phyloP scores from a whole-genome alignment of 1,140 invertebrate genomes.

The Antheraea mylitta region DNA sequence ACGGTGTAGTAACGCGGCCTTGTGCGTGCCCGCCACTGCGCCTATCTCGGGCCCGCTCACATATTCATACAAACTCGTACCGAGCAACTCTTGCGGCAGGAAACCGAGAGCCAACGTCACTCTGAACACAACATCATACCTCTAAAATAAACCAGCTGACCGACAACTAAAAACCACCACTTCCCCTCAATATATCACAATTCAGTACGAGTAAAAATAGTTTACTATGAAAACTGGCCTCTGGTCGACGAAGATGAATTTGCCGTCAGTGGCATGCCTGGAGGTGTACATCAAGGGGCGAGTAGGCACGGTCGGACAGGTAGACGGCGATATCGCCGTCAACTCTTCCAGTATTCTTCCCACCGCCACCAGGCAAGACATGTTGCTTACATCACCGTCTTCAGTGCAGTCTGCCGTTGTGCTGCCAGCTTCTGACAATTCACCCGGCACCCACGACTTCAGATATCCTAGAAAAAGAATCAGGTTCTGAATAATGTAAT shows the following conservation, averaged over 20 bases:
- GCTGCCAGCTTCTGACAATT: conserved; percentile 82
- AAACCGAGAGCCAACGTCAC: conserved; percentile 93
- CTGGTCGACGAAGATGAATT: conserved; percentile 97
- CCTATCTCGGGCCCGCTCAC: conserved; percentile 92
- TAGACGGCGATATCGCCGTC: conserved; percentile 22
- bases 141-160: neutral
- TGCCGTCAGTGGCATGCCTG: conserved; percentile 95
- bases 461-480: conserved; percentile 83
- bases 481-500: neutral
- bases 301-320: conserved; percentile 58
- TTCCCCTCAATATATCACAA: too few species aligned
- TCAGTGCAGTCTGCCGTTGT: conserved; percentile 74
- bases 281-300: conserved; percentile 87
- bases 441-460: conserved; percentile 93
- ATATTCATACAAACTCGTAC: conserved; percentile 96
- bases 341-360: conserved; percentile 84
- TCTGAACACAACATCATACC: conserved; percentile 66
- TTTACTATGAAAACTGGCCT: conserved; percentile 71
- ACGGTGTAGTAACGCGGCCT: conserved; percentile 85
- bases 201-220: neutral
- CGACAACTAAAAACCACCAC: too few species aligned
- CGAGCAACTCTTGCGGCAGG: conserved; percentile 94
- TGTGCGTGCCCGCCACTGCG: conserved; percentile 90
- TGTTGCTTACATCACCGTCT: conserved; percentile 86
- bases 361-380: conserved; percentile 92